phyloP scores from a whole-genome alignment of 2,888 invertebrate species.

The Galerucella calmariensis region DNA sequence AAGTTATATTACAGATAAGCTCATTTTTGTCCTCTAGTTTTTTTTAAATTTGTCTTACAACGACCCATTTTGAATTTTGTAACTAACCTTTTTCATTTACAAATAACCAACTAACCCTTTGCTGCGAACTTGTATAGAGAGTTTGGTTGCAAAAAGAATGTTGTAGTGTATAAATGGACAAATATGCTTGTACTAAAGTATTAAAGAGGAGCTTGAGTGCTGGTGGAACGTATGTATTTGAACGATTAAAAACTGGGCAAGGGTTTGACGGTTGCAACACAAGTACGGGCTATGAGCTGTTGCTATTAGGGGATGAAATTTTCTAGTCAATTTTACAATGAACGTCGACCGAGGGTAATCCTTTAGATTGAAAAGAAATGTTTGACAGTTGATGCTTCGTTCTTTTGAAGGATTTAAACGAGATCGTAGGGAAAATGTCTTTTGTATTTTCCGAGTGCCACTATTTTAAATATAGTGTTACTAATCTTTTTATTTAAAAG shows the following conservation, averaged over 20 bases:
- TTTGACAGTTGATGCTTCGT: slow-evolving; percentile 39
- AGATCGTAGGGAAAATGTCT: slow-evolving; percentile 9
- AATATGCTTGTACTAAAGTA: slow-evolving; percentile 28
- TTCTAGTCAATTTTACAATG: slow-evolving; percentile 65
- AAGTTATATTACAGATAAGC: no score
- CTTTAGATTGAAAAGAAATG: slow-evolving; percentile 40
- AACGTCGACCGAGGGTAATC: slow-evolving; percentile 52
- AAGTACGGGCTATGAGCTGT: slow-evolving; percentile 16
- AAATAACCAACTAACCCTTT: no score
- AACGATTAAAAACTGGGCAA: slow-evolving; percentile 40
- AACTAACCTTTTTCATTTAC: no score
- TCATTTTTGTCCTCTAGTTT: no score
- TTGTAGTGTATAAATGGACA: no score
- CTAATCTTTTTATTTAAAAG: slow-evolving; percentile 20
- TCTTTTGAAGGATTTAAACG: slow-evolving; percentile 31
- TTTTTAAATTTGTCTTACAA: no score
- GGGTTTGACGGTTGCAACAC: slow-evolving; percentile 38
- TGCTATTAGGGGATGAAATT: slow-evolving; percentile 58
- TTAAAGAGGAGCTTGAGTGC: slow-evolving; percentile 27
- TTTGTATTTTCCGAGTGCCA: slow-evolving; percentile 20
- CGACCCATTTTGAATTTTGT: no score
- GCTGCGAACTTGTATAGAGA: no score
- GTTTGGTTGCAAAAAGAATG: no score
- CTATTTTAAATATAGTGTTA: slow-evolving; percentile 22
- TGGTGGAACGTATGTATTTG: slow-evolving; percentile 34